phyloP scores from a whole-genome alignment of 1,140 invertebrate species.

The Metopolophium dirhodum region DNA sequence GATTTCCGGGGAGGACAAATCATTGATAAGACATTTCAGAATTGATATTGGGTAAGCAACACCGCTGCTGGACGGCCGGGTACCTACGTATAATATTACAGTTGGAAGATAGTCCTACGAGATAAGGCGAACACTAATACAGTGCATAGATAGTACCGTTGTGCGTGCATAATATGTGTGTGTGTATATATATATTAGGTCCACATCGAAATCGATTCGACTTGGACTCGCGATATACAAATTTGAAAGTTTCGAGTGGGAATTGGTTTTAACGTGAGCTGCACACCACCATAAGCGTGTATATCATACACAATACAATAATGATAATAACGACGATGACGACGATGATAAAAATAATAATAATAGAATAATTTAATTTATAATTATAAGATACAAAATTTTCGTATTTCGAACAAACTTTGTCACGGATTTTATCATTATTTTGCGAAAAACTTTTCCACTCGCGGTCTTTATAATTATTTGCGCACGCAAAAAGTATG shows the following conservation, averaged over 20 bases:
- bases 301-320: not conserved
- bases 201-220: not conserved
- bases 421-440: slow-evolving; percentile 5
- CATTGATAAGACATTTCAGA: not conserved
- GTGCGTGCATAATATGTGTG: not conserved
- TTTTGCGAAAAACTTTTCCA: slow-evolving; percentile 1
- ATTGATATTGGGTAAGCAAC: not conserved
- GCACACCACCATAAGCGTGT: not conserved
- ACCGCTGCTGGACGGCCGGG: not conserved
- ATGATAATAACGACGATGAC: slow-evolving; percentile 11
- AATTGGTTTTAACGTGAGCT: not conserved
- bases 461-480: not conserved
- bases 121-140: not conserved
- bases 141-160: not conserved
- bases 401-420: not conserved
- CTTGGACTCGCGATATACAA: not conserved
- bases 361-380: slow-evolving; percentile 8
- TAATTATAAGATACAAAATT: not conserved
- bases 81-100: not conserved
- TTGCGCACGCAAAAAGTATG: not conserved
- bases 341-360: not conserved
- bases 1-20: not conserved
- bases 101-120: not conserved
- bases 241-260: not conserved
- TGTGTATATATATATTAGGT: not conserved